Conservation (phyloP, 2,113 vertebrate genomes). For the Meleagris gallopavo region DNA sequence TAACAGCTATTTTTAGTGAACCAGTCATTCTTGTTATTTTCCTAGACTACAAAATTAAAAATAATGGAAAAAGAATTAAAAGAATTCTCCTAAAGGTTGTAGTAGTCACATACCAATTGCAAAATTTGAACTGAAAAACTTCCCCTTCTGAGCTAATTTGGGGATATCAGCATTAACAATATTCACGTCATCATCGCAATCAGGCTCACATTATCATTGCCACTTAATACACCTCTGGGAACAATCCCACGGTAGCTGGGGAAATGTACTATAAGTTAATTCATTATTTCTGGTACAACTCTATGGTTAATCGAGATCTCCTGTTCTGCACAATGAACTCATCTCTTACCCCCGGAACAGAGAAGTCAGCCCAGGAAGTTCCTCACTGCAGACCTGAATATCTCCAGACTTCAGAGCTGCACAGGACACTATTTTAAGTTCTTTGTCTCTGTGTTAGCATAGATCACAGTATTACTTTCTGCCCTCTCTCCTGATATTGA, state of each 20-base stretch:
- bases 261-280: conserved; percentile 50
- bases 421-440: background rate
- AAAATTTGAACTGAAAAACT: conserved; percentile 31
- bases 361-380: background rate
- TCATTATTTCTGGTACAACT: conserved; percentile 32
- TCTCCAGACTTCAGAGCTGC: background rate
- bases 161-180: conserved; percentile 56
- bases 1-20: conserved; percentile 54
- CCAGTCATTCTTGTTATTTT: conserved; percentile 33
- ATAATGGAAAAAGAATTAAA: conserved; percentile 21
- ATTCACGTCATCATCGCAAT: conserved; percentile 48
- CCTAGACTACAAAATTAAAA: conserved; percentile 23
- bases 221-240: conserved; percentile 55
- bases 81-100: conserved; percentile 35
- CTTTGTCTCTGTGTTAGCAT: background rate
- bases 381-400: background rate
- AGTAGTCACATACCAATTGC: conserved; percentile 5
- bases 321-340: conserved; percentile 33
- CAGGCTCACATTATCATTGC: conserved; percentile 56
- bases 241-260: conserved; percentile 33
- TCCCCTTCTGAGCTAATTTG: conserved; percentile 24
- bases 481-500: background rate
- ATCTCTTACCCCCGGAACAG: conserved; percentile 16
- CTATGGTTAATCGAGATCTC: conserved; percentile 37
- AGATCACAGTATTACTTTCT: conserved; percentile 46